Conservation (phyloP, 2,113 vertebrate genomes). For the Petrocephalus zakoni region DNA sequence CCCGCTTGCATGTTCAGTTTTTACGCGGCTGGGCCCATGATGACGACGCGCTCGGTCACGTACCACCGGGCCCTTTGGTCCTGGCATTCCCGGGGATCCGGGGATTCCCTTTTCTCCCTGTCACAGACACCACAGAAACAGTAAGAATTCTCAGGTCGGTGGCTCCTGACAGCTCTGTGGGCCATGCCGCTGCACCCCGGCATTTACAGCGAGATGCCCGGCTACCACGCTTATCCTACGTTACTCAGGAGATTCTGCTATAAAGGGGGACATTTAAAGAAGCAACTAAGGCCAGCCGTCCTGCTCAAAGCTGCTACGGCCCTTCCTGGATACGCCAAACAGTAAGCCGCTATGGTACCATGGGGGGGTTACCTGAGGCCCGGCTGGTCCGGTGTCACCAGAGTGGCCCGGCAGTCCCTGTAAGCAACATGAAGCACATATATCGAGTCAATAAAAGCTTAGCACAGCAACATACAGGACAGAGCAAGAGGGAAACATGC, state of each 20-base stretch:
- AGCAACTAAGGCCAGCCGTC: not conserved
- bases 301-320: not conserved
- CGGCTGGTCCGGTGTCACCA: conserved; percentile 34
- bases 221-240: not conserved
- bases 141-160: not conserved
- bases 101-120: conserved; percentile 40
- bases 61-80: conserved; percentile 39
- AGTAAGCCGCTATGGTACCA: not conserved
- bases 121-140: conserved; percentile 12
- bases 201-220: not conserved
- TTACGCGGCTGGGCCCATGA: too few relatives aligned
- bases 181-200: not conserved
- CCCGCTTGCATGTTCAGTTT: too few relatives aligned
- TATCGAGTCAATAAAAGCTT: not conserved
- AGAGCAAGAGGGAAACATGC: too few relatives aligned
- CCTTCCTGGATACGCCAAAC: not conserved
- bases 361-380: conserved; percentile 33
- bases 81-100: conserved; percentile 30
- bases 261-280: not conserved
- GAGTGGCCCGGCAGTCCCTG: conserved; percentile 40
- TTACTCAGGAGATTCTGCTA: not conserved
- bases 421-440: not conserved
- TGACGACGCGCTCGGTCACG: not conserved
- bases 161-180: not conserved
- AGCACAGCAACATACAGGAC: not conserved